Conservation (phyloP, 2,888 invertebrate genomes). For the Fissipunctia ypsillon region DNA sequence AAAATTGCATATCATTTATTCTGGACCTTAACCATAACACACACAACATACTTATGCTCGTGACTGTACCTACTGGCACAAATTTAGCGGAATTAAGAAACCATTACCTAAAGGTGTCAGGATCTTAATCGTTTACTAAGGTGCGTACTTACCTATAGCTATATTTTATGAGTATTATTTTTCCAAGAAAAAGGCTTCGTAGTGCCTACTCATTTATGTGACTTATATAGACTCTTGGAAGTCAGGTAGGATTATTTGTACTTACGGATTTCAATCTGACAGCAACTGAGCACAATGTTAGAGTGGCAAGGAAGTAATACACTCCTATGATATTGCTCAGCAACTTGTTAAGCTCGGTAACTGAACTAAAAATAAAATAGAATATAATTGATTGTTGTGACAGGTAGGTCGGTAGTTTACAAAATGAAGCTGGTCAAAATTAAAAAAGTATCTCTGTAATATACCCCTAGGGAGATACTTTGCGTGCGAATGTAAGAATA, state of each 20-base stretch:
- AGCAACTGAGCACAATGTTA: constrained; percentile 82
- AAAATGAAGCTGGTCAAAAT: not conserved
- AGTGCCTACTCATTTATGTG: not conserved
- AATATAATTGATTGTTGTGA: not conserved
- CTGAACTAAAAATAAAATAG: constrained; percentile 71
- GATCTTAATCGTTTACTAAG: not conserved
- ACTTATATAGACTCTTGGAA: not conserved
- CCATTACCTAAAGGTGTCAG: not conserved
- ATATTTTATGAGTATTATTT: too few species aligned
- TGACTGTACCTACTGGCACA: not conserved
- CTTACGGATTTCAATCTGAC: constrained; percentile 80
- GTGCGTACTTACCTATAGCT: too few species aligned
- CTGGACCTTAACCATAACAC: too few species aligned
- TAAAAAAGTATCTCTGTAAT: not conserved
- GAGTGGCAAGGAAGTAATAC: constrained; percentile 80
- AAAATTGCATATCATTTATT: too few species aligned
- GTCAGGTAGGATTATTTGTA: not conserved
- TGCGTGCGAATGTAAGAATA: too few species aligned
- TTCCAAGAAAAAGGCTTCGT: not conserved
- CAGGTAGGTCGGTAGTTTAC: not conserved
- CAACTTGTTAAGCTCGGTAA: constrained; percentile 72
- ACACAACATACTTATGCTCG: too few species aligned
- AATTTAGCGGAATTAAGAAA: not conserved
- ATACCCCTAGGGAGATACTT: not conserved
- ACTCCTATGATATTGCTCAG: constrained; percentile 78